Evolutionary conservation across 92 coral and sea anemone species (phyloP).

Genomic region (Zoanthus solanderi): DNA sequence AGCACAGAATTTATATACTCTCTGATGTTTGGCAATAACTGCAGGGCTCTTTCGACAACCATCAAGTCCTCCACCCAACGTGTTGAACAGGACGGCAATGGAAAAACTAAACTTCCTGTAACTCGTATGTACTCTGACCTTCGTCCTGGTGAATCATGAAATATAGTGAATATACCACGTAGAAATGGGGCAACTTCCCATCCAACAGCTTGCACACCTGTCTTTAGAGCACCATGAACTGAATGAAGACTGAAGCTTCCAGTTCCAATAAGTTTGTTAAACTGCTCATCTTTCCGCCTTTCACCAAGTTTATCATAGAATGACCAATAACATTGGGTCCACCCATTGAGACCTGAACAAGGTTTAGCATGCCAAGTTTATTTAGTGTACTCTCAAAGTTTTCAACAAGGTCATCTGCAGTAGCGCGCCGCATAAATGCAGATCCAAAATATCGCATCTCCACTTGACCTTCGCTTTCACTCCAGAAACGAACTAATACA

Average conservation of each 20-base stretch:
- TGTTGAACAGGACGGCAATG: slow-evolving; percentile 26
- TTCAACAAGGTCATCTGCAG: slow-evolving; percentile 24
- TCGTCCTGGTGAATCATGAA: slow-evolving; percentile 37
- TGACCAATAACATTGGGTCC: slow-evolving; percentile 42
- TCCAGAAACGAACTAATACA: slow-evolving; percentile 29
- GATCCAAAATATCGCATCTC: slow-evolving; percentile 6
- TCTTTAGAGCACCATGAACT: slow-evolving; percentile 28
- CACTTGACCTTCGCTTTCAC: slow-evolving; percentile 10
- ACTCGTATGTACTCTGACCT: slow-evolving; percentile 28
- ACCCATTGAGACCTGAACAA: slow-evolving; percentile 30
- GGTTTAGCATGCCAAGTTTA: slow-evolving; percentile 6
- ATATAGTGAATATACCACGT: slow-evolving; percentile 6
- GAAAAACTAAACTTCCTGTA: slow-evolving; percentile 34
- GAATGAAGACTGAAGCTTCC: slow-evolving; percentile 25
- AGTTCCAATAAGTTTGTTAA: slow-evolving; percentile 11
- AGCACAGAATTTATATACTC: neutral
- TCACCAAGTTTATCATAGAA: slow-evolving; percentile 24
- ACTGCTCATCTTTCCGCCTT: slow-evolving; percentile 25
- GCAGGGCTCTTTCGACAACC: slow-evolving; percentile 34
- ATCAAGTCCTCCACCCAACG: slow-evolving; percentile 15
- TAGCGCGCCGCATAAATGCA: slow-evolving; percentile 38
- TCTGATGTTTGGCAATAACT: slow-evolving; percentile 32
- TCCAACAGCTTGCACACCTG: slow-evolving; percentile 33
- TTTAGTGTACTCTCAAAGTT: slow-evolving; percentile 23
- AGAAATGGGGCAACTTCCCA: slow-evolving; percentile 34